A percentile compares a stretch with the other conserved stretches of the same genome.
Evolutionary conservation across 2,797 vertebrate species (phyloP).

Genomic region (Alauda arvensis): DNA sequence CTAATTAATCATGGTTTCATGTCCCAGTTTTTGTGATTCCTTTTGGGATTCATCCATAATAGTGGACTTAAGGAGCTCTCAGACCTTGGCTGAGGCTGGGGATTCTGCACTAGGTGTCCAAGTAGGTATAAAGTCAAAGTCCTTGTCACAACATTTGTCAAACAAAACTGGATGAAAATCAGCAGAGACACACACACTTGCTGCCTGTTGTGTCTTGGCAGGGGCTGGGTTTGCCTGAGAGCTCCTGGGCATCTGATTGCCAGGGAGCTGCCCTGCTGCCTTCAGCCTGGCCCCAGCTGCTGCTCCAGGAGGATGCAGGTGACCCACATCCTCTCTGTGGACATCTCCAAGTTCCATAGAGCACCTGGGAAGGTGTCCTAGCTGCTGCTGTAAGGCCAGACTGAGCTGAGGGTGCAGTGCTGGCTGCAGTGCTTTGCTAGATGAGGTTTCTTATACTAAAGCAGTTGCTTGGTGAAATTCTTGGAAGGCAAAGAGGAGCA

Average conservation of each 20-base stretch:
- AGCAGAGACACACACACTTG: rapidly evolving
- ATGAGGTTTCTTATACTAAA: not conserved
- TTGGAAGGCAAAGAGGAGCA: slow-evolving; percentile 16
- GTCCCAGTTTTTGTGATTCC: not conserved
- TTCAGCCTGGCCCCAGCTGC: not conserved
- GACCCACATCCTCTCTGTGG: rapidly evolving
- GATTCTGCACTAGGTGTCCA: not conserved
- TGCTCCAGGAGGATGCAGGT: not conserved
- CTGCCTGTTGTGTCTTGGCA: not conserved
- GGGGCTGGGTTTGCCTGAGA: not conserved
- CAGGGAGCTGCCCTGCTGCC: not conserved
- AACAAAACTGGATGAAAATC: not conserved
- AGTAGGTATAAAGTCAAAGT: not conserved
- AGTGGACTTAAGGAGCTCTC: not conserved
- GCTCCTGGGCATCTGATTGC: not conserved
- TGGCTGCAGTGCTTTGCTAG: not conserved
- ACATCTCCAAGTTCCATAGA: rapidly evolving
- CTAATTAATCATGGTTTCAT: not conserved
- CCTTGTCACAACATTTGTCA: not conserved
- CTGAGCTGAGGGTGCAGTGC: not conserved
- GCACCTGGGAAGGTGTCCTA: not conserved
- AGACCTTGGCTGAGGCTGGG: not conserved
- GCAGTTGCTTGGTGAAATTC: not conserved
- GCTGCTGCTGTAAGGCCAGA: not conserved
- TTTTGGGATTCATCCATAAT: not conserved